These are phyloP conservation scores for Amphibalanus amphitrite DNA, from an alignment of 1,140 invertebrate genomes.

Conservation along the genomic window DNA sequence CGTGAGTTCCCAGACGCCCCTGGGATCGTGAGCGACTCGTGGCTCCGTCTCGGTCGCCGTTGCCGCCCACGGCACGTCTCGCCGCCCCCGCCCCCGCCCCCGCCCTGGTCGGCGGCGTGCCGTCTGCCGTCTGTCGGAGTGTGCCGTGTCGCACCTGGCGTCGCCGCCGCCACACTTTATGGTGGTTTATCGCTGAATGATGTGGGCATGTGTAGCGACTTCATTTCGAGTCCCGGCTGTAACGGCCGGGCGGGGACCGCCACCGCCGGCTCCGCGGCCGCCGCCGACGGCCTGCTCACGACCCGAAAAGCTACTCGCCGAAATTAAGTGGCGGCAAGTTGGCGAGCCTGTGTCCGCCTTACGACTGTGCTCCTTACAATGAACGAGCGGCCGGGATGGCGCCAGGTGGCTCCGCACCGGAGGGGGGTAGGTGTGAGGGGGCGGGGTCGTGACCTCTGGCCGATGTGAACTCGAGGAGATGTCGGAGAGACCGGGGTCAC, in stretches of 20 bases:
- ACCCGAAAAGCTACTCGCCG: neutral
- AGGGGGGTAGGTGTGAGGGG: too few relatives aligned
- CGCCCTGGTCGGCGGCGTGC: too few relatives aligned
- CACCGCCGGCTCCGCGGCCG: too few relatives aligned
- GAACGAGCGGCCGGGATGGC: neutral
- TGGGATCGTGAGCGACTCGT: too few relatives aligned
- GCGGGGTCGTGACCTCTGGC: too few relatives aligned
- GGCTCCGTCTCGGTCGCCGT: neutral
- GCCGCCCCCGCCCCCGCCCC: too few relatives aligned
- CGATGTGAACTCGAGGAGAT: too few relatives aligned
- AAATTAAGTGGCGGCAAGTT: neutral
- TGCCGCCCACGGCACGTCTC: neutral
- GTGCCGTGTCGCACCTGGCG: neutral
- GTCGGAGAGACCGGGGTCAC: too few relatives aligned
- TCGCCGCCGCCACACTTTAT: neutral
- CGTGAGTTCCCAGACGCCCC: too few relatives aligned
- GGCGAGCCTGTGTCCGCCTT: too few relatives aligned
- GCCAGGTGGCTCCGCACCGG: neutral
- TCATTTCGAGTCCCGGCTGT: neutral
- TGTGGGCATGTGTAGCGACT: neutral
- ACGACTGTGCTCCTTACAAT: conserved; percentile 17
- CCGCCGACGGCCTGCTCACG: neutral
- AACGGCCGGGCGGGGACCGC: neutral
- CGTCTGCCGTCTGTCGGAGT: neutral
- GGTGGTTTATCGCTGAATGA: neutral